phyloP scores from a whole-genome alignment of 1,140 invertebrate genomes.

The Gonioctena quinquepunctata region DNA sequence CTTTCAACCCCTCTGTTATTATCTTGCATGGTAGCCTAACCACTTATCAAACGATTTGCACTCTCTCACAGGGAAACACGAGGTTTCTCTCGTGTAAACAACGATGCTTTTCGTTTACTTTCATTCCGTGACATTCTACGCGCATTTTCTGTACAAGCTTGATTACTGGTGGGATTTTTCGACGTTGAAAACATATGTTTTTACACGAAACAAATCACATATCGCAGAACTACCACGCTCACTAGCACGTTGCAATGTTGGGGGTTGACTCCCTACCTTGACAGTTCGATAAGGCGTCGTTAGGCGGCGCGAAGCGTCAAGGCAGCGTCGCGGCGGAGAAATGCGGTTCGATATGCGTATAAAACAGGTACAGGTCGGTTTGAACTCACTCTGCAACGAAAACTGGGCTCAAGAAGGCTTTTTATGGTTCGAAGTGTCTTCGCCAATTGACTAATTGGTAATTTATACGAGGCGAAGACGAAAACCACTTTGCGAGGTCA shows the following conservation, averaged over 20 bases:
- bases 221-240: conserved; percentile 39
- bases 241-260: conserved; percentile 50
- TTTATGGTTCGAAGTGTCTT: not conserved
- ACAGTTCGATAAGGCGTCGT: conserved; percentile 41
- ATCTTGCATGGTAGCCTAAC: conserved; percentile 40
- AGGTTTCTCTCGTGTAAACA: not conserved
- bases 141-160: not conserved
- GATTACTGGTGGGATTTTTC: not conserved
- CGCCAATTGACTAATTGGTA: not conserved
- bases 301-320: conserved; percentile 48
- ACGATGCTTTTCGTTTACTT: not conserved
- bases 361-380: conserved; percentile 4
- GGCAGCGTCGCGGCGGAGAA: conserved; percentile 33
- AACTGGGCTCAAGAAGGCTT: not conserved
- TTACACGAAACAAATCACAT: conserved; percentile 1
- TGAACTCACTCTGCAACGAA: not conserved
- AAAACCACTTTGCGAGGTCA: not conserved
- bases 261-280: conserved; percentile 53
- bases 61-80: not conserved
- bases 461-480: not conserved
- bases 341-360: conserved; percentile 42
- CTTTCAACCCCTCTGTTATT: conserved; percentile 37
- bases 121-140: not conserved
- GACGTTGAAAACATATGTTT: not conserved
- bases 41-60: not conserved